These are phyloP conservation scores for Trichogramma evanescens DNA, from an alignment of 2,888 invertebrate genomes.

Conservation along the genomic window DNA sequence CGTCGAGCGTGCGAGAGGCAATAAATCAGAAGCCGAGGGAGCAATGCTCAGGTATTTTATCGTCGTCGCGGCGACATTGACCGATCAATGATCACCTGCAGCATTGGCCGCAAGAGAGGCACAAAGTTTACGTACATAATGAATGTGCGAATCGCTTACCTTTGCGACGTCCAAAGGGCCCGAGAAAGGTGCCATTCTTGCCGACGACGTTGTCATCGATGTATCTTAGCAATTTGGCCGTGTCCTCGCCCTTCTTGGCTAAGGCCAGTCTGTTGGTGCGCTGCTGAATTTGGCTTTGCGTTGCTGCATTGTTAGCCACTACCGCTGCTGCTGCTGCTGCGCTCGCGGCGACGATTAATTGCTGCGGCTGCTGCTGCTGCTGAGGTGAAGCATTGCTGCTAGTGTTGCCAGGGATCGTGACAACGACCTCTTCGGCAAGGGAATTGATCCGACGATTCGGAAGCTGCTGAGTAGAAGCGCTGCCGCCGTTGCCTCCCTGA, in stretches of 20 bases:
- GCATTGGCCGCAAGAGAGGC: not conserved
- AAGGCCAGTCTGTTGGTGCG: slow-evolving; percentile 38
- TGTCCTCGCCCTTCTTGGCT: slow-evolving; percentile 59
- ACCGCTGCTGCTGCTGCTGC: slow-evolving; percentile 5
- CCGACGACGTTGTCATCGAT: slow-evolving; percentile 78
- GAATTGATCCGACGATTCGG: slow-evolving; percentile 5
- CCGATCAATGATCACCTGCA: not conserved
- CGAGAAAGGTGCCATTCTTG: slow-evolving; percentile 71
- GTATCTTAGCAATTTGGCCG: slow-evolving; percentile 65
- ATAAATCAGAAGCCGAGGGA: too few species aligned
- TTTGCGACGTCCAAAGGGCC: slow-evolving; percentile 77
- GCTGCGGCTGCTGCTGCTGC: slow-evolving; percentile 7
- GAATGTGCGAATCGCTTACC: slow-evolving; percentile 50
- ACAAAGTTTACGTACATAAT: too few species aligned
- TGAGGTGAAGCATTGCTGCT: not conserved
- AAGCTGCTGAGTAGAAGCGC: not conserved
- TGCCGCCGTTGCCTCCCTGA: slow-evolving; percentile 34
- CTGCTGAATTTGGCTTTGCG: not conserved
- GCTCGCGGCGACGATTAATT: not conserved
- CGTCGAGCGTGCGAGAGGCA: not conserved
- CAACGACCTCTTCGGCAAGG: slow-evolving; percentile 13
- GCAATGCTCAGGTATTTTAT: too few species aligned
- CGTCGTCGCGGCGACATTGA: too few species aligned
- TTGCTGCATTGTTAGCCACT: not conserved
- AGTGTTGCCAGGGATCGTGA: not conserved